These are phyloP conservation scores for Cataglyphis cursor DNA, from an alignment of 2,888 invertebrate species.

Conservation along the genomic window DNA sequence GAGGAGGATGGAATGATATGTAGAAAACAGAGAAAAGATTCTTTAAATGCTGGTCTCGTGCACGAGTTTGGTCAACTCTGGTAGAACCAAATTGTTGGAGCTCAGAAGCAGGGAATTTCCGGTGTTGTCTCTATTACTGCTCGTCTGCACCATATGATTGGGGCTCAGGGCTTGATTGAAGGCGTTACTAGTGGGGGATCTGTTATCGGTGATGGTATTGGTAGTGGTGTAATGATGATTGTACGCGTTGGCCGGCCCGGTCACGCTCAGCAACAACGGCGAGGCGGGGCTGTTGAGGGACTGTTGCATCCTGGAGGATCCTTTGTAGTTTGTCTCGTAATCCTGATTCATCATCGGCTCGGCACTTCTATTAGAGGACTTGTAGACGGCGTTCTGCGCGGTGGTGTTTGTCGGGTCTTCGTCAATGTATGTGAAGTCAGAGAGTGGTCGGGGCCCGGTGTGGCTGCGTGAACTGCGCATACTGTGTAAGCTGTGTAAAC, in stretches of 20 bases:
- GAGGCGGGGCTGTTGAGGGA: constrained; percentile 84
- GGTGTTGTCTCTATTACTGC: constrained; percentile 80
- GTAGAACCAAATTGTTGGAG: constrained; percentile 86
- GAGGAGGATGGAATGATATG: constrained; percentile 59
- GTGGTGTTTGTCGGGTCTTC: constrained; percentile 88
- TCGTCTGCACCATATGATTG: constrained; percentile 79
- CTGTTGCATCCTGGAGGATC: constrained; percentile 77
- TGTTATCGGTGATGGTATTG: constrained; percentile 77
- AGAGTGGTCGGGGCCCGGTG: constrained; percentile 91
- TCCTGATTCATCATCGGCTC: constrained; percentile 89
- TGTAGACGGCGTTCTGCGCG: constrained; percentile 80
- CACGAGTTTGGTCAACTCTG: constrained; percentile 90
- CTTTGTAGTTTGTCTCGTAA: constrained; percentile 87
- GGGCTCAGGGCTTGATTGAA: constrained; percentile 78
- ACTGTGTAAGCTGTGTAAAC: constrained; percentile 97
- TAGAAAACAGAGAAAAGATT: constrained; percentile 50
- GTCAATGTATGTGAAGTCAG: constrained; percentile 95
- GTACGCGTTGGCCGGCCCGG: constrained; percentile 81
- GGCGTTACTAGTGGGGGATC: constrained; percentile 78
- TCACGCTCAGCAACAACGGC: constrained; percentile 84
- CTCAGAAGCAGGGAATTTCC: constrained; percentile 82
- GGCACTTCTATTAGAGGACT: constrained; percentile 88
- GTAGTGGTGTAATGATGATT: constrained; percentile 80
- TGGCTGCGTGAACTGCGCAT: constrained; percentile 93
- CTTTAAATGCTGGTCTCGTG: constrained; percentile 91